A percentile compares a stretch with the other conserved stretches of the same genome.
Evolutionary conservation across 2,113 vertebrate genomes (phyloP).

Genomic region (Heliornis fulica): DNA sequence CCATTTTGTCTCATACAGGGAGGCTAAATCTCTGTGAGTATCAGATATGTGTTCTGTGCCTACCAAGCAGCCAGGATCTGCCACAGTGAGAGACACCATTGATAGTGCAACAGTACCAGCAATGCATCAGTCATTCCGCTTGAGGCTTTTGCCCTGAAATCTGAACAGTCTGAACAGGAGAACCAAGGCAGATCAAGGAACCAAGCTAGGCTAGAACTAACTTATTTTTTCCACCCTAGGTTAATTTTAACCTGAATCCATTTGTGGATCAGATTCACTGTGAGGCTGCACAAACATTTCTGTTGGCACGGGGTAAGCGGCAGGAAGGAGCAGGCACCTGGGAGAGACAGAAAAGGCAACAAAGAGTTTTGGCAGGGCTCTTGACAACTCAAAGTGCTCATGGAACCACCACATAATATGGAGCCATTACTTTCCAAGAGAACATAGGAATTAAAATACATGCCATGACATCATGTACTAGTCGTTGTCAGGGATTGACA

Average conservation of each 20-base stretch:
- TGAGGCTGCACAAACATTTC: slow-evolving; percentile 55
- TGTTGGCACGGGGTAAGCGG: slow-evolving; percentile 6
- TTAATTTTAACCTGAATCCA: slow-evolving; percentile 30
- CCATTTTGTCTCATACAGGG: neutral
- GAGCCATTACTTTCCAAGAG: neutral
- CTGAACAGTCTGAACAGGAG: neutral
- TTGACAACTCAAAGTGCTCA: neutral
- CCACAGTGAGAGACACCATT: neutral
- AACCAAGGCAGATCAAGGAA: neutral
- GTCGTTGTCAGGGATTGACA: neutral
- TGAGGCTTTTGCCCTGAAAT: neutral
- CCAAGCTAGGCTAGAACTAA: neutral
- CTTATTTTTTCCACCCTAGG: neutral
- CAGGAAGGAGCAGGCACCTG: slow-evolving; percentile 46
- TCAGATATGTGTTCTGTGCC: neutral
- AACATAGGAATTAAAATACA: neutral
- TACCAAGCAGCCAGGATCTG: neutral
- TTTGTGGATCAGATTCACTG: neutral
- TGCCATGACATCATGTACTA: neutral
- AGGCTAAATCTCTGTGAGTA: neutral
- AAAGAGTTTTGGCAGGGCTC: slow-evolving; percentile 21
- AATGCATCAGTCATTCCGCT: neutral
- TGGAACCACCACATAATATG: slow-evolving; percentile 1
- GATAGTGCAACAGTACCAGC: neutral
- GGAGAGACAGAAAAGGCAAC: slow-evolving; percentile 31